These are phyloP conservation scores for Pseudocheirus occidentalis DNA, from an alignment of 2,797 vertebrate genomes.

Conservation along the genomic window DNA sequence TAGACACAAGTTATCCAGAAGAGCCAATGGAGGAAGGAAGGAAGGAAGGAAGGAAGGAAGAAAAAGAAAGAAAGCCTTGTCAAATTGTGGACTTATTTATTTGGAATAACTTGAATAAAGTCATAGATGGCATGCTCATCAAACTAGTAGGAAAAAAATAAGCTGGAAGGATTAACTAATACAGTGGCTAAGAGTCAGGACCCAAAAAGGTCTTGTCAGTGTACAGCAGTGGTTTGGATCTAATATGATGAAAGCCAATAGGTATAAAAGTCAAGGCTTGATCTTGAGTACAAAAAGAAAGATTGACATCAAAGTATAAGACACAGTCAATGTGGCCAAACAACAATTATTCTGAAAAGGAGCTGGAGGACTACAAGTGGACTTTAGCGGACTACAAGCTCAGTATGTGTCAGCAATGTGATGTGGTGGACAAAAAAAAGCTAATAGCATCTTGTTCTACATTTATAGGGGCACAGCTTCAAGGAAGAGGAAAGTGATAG, in stretches of 20 bases:
- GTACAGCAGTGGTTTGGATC: neutral
- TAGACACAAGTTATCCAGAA: neutral
- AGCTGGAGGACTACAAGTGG: no score
- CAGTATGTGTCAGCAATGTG: no score
- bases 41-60: no score
- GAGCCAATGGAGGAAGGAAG: no score
- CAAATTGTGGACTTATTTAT: neutral
- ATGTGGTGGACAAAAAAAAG: no score
- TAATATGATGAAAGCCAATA: neutral
- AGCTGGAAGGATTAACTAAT: neutral
- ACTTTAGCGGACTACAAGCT: no score
- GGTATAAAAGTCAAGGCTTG: neutral
- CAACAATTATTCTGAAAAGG: no score
- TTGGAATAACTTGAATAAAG: neutral
- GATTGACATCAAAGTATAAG: no score
- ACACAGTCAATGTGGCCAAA: no score
- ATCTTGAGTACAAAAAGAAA: neutral
- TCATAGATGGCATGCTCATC: neutral
- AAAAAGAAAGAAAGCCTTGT: neutral
- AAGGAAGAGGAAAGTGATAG: no score
- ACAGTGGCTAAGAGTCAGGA: neutral
- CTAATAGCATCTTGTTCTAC: no score
- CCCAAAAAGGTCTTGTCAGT: neutral
- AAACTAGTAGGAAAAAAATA: neutral
- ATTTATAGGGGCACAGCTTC: no score